Evolutionary conservation across 2,888 invertebrate genomes (phyloP).

Genomic region (Lamellibrachia satsuma): DNA sequence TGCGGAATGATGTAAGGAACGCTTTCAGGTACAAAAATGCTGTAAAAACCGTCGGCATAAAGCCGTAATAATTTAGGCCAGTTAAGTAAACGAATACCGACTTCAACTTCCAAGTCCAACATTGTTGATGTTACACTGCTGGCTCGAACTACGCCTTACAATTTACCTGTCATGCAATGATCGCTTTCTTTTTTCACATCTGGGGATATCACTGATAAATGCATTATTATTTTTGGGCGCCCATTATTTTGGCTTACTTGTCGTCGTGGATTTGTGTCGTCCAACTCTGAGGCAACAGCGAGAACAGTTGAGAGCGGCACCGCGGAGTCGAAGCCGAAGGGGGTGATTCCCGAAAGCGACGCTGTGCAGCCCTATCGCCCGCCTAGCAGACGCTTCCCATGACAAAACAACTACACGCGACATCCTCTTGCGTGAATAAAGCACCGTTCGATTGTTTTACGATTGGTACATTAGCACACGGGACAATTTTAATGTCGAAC

Average conservation of each 20-base stretch:
- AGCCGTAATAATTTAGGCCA: too few species aligned
- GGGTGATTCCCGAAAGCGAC: not conserved
- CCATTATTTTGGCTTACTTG: not conserved
- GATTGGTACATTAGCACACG: not conserved
- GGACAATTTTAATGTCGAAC: not conserved
- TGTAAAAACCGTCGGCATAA: too few species aligned
- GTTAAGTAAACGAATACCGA: too few species aligned
- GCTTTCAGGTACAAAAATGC: too few species aligned
- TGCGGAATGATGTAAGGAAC: too few species aligned
- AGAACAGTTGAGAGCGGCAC: not conserved
- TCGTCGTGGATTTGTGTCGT: conserved; percentile 9
- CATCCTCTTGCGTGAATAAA: not conserved
- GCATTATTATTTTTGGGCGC: not conserved
- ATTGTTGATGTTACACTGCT: too few species aligned
- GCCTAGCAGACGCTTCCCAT: not conserved
- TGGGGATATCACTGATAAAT: too few species aligned
- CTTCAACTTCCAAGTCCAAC: too few species aligned
- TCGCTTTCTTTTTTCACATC: too few species aligned
- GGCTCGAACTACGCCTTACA: too few species aligned
- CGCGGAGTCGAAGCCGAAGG: not conserved
- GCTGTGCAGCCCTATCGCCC: not conserved
- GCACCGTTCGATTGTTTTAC: not conserved
- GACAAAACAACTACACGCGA: not conserved
- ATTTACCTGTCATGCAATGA: too few species aligned
- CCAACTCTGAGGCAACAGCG: not conserved